Percentiles rank a stretch among this genome's conserved stretches.
Conservation (phyloP, 2,113 vertebrate species). For the Sinocyclocheilus anshuiensis region DNA sequence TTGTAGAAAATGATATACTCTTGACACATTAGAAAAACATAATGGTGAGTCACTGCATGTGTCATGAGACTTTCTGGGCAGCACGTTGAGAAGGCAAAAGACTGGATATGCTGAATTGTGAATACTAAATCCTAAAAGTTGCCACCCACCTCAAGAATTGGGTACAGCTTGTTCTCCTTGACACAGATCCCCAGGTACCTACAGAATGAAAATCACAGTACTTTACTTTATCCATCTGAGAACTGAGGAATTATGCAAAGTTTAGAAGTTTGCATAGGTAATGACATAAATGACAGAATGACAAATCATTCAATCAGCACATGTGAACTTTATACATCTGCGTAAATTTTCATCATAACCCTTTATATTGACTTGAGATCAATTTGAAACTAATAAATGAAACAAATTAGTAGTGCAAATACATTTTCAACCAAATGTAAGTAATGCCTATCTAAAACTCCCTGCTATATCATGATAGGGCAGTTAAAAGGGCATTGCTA, state of each 20-base stretch:
- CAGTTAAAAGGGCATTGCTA: not conserved
- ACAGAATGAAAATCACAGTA: conserved; percentile 26
- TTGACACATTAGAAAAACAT: not conserved
- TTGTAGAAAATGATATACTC: not conserved
- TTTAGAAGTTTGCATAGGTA: not conserved
- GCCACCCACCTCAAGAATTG: conserved; percentile 75
- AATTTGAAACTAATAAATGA: not conserved
- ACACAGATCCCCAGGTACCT: conserved; percentile 81
- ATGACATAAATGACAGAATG: not conserved
- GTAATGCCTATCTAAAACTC: not conserved
- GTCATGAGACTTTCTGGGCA: not conserved
- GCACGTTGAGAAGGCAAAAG: not conserved
- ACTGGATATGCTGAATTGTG: not conserved
- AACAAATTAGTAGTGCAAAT: too few relatives aligned
- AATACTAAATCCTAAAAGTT: conserved; percentile 6
- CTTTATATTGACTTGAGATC: not conserved
- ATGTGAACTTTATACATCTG: not conserved
- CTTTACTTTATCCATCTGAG: not conserved
- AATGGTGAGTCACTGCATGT: not conserved
- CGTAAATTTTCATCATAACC: not conserved
- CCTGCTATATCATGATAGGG: not conserved
- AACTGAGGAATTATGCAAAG: not conserved
- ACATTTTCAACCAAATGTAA: not conserved
- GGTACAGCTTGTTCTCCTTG: conserved; percentile 78
- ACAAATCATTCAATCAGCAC: not conserved